Evolutionary conservation across 2,113 vertebrate genomes (phyloP).

Genomic region (Trematomus loennbergii): DNA sequence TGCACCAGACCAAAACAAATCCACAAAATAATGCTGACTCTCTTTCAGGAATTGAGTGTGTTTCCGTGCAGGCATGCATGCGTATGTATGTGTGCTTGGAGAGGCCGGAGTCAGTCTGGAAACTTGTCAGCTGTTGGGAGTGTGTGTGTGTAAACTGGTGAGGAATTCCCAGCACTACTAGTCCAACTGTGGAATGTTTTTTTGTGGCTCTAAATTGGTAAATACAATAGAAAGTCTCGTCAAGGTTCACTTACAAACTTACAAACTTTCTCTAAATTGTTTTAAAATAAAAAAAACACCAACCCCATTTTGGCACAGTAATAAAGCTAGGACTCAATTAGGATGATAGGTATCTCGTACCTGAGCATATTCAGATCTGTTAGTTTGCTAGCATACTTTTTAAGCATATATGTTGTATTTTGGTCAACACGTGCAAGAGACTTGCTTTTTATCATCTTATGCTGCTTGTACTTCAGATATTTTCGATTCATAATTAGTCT

Average conservation of each 20-base stretch:
- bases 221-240: slow-evolving; percentile 11
- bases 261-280: not conserved
- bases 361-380: too few relatives aligned
- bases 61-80: slow-evolving; percentile 36
- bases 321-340: not conserved
- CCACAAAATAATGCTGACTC: slow-evolving; percentile 76
- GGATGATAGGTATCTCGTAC: not conserved
- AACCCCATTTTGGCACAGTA: not conserved
- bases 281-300: not conserved
- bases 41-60: slow-evolving; percentile 42
- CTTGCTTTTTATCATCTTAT: too few relatives aligned
- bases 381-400: too few relatives aligned
- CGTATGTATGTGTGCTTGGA: slow-evolving; percentile 39
- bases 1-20: slow-evolving; percentile 82
- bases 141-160: slow-evolving; percentile 30
- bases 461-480: too few relatives aligned
- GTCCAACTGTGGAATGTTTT: slow-evolving; percentile 54
- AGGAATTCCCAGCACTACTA: slow-evolving; percentile 64
- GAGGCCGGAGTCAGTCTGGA: slow-evolving; percentile 65
- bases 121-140: slow-evolving; percentile 71
- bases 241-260: slow-evolving; percentile 5
- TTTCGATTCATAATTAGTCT: too few relatives aligned
- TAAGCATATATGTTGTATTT: too few relatives aligned
- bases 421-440: too few relatives aligned
- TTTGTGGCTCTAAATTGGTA: slow-evolving; percentile 42